Base-by-base conservation (phyloP, 2,888 invertebrate species). In the Syritta pipiens region DNA sequence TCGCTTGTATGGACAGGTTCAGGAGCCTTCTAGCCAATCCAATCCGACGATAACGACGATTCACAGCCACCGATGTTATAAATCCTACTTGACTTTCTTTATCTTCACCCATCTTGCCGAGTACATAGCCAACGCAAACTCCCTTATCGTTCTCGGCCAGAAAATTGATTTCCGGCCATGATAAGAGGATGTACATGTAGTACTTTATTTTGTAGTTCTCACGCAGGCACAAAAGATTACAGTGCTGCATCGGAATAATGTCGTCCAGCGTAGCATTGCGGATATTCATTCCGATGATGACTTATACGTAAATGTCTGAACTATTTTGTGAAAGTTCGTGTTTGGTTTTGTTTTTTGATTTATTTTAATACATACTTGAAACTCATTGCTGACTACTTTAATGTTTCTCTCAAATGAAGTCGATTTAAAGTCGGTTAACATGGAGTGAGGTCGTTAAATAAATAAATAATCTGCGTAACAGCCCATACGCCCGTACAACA, bases 181-280 rank as follows among this genome's bases (percentile, higher is more conserved):
- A 97, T 0, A 98, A 90, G 1, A 97, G 97, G 89, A 98, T 98
- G 86, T 98, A 98, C 87, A 98, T 95, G 86, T 98, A 98, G 89
- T 98, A 98, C 89, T 98, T 98, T 97, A 98, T 97, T 88, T 98
- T 98, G 88, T 98, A 98, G 89, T 98, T 98, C 89, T 98, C 98
- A 0, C 98, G 98, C 86, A 98, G 90, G 88, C 98, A 98, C 57
- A 98, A 92, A 86, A 98, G 89, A 89, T 98, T 98, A 89, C 98
- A 98, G 89, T 98, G 97, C 89, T 98, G 98, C 94, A 98, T 98
- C 88, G 98, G 98, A 94, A 98, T 95, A 81, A 98, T 90, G 88
- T 98, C 98, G 85, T 97, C 96, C 0, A 97, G 97, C 85, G 94
- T 92, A 9, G 95, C 95, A 89, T 95, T 95, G 32, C 95, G 92